Percentiles rank a stretch among this genome's conserved stretches.
These are phyloP conservation scores for Aspidoscelis tigris DNA, from an alignment of 2,113 vertebrate species.

Conservation along the genomic window DNA sequence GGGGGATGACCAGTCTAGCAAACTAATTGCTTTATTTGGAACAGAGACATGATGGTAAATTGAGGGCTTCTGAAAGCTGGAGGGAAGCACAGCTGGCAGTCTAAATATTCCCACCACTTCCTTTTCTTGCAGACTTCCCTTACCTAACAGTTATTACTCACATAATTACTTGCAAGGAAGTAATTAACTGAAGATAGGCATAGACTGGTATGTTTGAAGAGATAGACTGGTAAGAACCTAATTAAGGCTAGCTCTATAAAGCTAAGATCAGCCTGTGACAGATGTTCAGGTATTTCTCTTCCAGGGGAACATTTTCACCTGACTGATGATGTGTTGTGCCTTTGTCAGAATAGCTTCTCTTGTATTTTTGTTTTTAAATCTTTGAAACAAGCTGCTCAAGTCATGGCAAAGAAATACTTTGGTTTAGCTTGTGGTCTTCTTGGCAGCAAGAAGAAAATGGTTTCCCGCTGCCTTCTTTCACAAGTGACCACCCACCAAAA, in stretches of 20 bases:
- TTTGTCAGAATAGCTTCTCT: background rate
- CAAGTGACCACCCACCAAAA: too few species aligned
- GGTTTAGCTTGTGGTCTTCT: too few species aligned
- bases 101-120: slow-evolving; percentile 4
- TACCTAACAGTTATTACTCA: slow-evolving; percentile 6
- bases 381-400: too few species aligned
- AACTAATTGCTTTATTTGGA: background rate
- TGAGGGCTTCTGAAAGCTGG: background rate
- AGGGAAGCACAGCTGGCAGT: background rate
- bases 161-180: slow-evolving; percentile 12
- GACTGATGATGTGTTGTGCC: background rate
- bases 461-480: too few species aligned
- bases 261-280: slow-evolving; percentile 15
- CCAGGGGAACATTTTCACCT: background rate
- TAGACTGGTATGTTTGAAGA: slow-evolving; percentile 6
- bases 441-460: too few species aligned
- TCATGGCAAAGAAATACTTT: too few species aligned
- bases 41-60: background rate
- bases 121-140: background rate
- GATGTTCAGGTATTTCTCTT: background rate
- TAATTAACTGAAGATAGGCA: background rate
- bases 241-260: background rate
- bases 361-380: background rate
- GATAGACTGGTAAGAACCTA: background rate
- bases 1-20: background rate